phyloP scores from a whole-genome alignment of 2,888 invertebrate genomes.

The Drosophila siamana region DNA sequence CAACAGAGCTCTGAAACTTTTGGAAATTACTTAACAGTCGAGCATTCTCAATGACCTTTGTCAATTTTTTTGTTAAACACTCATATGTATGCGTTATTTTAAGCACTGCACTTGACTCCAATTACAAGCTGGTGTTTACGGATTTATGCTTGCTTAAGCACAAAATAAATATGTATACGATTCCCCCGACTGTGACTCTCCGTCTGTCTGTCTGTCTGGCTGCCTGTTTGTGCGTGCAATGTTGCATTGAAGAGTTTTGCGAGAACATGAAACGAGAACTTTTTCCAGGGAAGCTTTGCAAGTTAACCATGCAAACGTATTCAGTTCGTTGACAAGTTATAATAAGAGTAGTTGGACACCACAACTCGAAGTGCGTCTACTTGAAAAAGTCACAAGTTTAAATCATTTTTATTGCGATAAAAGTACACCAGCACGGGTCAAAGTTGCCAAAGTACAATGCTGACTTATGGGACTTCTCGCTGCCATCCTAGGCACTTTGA shows the following conservation, averaged over 20 bases:
- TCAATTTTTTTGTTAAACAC: neutral
- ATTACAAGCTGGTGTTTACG: slow-evolving; percentile 75
- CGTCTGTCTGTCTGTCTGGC: neutral
- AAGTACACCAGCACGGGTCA: slow-evolving; percentile 7
- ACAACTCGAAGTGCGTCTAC: neutral
- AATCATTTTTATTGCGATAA: slow-evolving; percentile 11
- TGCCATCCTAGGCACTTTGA: slow-evolving; percentile 5
- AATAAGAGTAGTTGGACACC: slow-evolving; percentile 1
- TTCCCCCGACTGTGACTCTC: slow-evolving; percentile 14
- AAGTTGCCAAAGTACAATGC: slow-evolving; percentile 11
- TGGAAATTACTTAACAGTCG: slow-evolving; percentile 1
- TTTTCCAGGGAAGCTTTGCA: slow-evolving; percentile 25
- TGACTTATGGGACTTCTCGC: slow-evolving; percentile 21
- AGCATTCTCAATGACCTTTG: slow-evolving; percentile 7
- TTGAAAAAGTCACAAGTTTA: neutral
- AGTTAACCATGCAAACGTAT: slow-evolving; percentile 15
- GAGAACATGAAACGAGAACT: slow-evolving; percentile 19
- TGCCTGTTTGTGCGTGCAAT: slow-evolving; percentile 36
- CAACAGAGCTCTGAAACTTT: neutral
- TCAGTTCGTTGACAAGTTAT: slow-evolving; percentile 6
- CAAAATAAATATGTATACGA: slow-evolving; percentile 61
- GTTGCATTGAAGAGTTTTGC: slow-evolving; percentile 32
- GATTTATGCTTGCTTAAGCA: slow-evolving; percentile 81
- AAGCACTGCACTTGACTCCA: slow-evolving; percentile 72
- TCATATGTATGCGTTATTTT: slow-evolving; percentile 7